Conservation (phyloP, 1,140 invertebrate species). For the Tetraneura akinire region DNA sequence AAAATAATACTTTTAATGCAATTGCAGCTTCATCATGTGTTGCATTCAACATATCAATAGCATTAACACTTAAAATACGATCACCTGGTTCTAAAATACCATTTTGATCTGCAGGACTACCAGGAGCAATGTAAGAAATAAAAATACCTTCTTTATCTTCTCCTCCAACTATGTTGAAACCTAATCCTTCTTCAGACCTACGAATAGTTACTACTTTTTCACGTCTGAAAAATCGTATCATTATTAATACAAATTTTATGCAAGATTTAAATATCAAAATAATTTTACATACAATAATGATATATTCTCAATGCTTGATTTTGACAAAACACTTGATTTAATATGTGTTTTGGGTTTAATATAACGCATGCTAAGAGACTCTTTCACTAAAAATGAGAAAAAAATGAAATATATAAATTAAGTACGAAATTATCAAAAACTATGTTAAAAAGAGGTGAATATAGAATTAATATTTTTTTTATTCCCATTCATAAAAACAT, state of each 20-base stretch:
- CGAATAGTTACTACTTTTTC: constrained; percentile 40
- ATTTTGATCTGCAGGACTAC: constrained; percentile 91
- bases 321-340: constrained; percentile 22
- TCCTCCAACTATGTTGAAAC: constrained; percentile 98
- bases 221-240: neutral
- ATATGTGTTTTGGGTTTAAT: constrained; percentile 35
- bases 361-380: constrained; percentile 34
- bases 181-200: constrained; percentile 65
- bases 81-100: constrained; percentile 88
- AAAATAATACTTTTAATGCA: constrained; percentile 61
- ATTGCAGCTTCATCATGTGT: constrained; percentile 96
- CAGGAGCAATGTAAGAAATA: constrained; percentile 95
- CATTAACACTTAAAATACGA: constrained; percentile 90
- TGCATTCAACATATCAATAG: constrained; percentile 81
- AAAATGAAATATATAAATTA: too few species aligned
- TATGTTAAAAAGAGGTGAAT: too few species aligned
- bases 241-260: neutral
- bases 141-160: constrained; percentile 99
- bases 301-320: constrained; percentile 42
- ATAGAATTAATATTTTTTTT: too few species aligned
- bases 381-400: constrained; percentile 28
- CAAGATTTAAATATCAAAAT: neutral
- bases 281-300: constrained; percentile 21
- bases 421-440: too few species aligned
- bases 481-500: too few species aligned